phyloP scores from a whole-genome alignment of 2,113 vertebrate species.

The Myotis davidii region DNA sequence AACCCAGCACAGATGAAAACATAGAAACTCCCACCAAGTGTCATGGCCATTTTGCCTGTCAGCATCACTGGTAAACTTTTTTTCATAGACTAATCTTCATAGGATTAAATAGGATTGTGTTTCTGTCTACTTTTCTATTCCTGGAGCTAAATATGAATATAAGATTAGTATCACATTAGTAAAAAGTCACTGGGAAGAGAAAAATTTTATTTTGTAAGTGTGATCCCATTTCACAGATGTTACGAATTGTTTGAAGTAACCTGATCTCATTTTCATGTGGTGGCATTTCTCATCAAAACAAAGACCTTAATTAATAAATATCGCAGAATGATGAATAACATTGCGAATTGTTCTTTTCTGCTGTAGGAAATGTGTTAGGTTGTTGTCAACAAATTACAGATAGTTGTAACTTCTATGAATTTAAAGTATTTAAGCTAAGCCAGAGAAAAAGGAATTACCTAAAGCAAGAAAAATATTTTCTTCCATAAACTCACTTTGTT shows the following conservation, averaged over 20 bases:
- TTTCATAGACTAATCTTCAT: background rate
- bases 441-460: background rate
- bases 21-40: background rate
- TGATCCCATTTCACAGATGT: background rate
- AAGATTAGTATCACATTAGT: background rate
- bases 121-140: slow-evolving; percentile 37
- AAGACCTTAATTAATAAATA: background rate
- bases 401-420: background rate
- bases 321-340: slow-evolving; percentile 20
- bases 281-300: slow-evolving; percentile 11
- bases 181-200: slow-evolving; percentile 22
- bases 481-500: background rate
- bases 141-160: background rate
- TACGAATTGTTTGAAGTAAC: background rate
- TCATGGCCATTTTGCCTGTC: background rate
- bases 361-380: background rate
- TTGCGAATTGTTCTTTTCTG: background rate
- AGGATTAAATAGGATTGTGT: slow-evolving; percentile 15
- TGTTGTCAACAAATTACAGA: background rate
- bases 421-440: slow-evolving; percentile 34
- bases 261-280: background rate
- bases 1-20: background rate
- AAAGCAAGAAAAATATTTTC: slow-evolving; percentile 31
- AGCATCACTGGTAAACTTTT: background rate
- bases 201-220: background rate